Evolutionary conservation across 2,113 vertebrate genomes (phyloP).

Genomic region (Lophotis ruficrista): DNA sequence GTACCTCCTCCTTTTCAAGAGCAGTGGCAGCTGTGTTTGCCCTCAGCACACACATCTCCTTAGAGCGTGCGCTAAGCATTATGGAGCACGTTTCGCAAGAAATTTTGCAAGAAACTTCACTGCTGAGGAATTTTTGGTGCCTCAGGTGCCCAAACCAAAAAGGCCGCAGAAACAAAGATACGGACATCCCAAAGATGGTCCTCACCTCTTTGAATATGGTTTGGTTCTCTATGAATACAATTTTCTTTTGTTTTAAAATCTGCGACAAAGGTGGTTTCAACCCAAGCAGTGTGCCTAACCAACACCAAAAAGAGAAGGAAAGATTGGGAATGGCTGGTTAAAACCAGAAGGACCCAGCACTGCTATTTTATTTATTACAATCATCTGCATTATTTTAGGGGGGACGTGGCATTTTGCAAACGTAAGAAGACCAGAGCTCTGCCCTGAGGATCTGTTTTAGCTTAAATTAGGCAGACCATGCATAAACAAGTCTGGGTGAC

Average conservation of each 20-base stretch:
- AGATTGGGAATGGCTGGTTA: not conserved
- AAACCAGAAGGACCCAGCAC: not conserved
- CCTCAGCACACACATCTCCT: too few species aligned
- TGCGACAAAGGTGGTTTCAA: not conserved
- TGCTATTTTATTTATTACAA: not conserved
- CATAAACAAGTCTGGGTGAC: constrained; percentile 1
- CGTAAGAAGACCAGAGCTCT: constrained; percentile 16
- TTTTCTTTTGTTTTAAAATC: not conserved
- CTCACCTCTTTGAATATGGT: not conserved
- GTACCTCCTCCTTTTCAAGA: not conserved
- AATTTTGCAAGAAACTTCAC: not conserved
- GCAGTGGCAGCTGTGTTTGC: not conserved
- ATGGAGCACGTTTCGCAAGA: accelerated
- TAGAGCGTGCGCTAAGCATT: not conserved
- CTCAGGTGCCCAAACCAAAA: not conserved
- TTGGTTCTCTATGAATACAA: not conserved
- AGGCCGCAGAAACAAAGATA: not conserved
- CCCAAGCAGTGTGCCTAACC: not conserved
- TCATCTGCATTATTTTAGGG: not conserved
- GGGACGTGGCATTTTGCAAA: not conserved
- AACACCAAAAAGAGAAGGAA: not conserved
- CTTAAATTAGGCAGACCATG: constrained; percentile 22
- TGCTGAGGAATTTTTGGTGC: not conserved
- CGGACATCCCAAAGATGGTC: not conserved
- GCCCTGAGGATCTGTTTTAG: constrained; percentile 33